Evolutionary conservation across 2,888 invertebrate genomes (phyloP).

Genomic region (Tanytarsus gracilentus): DNA sequence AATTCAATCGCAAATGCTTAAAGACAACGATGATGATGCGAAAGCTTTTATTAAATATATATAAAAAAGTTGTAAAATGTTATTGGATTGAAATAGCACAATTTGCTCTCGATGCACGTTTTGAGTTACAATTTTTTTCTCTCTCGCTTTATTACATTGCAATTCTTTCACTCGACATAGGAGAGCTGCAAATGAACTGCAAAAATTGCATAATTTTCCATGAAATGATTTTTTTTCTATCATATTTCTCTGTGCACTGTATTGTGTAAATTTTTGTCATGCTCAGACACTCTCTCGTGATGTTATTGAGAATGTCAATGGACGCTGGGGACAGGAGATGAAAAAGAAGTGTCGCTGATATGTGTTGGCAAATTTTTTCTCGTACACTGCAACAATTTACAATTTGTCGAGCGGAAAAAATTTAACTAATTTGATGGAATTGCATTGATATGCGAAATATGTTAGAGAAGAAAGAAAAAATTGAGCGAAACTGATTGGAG

Average conservation of each 20-base stretch:
- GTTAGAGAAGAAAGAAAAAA: no score
- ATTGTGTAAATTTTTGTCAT: no score
- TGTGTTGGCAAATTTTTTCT: neutral
- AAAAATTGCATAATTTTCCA: slow-evolving; percentile 20
- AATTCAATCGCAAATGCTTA: slow-evolving; percentile 16
- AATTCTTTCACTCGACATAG: neutral
- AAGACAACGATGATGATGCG: neutral
- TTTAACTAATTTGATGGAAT: neutral
- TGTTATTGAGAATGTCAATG: slow-evolving; percentile 13
- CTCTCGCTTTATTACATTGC: slow-evolving; percentile 14
- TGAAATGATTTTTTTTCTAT: neutral
- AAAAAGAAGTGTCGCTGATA: slow-evolving; percentile 3
- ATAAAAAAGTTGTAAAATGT: slow-evolving; percentile 1
- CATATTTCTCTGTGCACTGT: neutral
- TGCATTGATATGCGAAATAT: no score
- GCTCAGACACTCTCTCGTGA: no score
- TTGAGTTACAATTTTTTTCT: slow-evolving; percentile 17
- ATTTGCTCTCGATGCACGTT: neutral
- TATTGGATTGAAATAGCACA: slow-evolving; percentile 17
- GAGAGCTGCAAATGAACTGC: slow-evolving; percentile 14
- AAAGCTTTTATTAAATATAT: neutral
- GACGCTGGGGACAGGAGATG: neutral
- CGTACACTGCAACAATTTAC: neutral
- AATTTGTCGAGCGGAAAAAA: neutral
- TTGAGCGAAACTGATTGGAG: neutral